Conservation (phyloP, 2,797 vertebrate genomes). For the Denticeps clupeoides region DNA sequence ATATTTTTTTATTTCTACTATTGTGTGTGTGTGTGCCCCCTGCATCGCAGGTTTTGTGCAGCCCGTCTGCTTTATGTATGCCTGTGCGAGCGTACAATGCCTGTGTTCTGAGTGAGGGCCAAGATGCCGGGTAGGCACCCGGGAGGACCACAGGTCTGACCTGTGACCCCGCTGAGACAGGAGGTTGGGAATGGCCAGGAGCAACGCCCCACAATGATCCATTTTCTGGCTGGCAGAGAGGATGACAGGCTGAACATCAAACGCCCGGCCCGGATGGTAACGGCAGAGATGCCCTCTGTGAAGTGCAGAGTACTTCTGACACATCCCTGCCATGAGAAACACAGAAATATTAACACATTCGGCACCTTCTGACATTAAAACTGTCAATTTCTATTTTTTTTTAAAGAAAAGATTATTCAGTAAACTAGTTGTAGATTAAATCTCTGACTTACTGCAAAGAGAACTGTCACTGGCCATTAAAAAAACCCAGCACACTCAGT, state of each 20-base stretch:
- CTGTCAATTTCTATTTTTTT: too few relatives aligned
- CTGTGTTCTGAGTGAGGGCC: background rate
- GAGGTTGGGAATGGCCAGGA: slow-evolving; percentile 3
- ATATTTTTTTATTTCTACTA: too few relatives aligned
- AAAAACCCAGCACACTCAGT: too few relatives aligned
- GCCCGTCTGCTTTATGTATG: too few relatives aligned
- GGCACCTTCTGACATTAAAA: too few relatives aligned
- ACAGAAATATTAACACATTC: too few relatives aligned
- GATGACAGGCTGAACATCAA: background rate
- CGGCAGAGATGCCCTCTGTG: background rate
- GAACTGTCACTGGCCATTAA: too few relatives aligned
- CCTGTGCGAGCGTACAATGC: background rate
- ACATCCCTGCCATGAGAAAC: slow-evolving; percentile 11
- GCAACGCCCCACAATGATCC: slow-evolving; percentile 1
- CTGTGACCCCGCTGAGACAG: background rate
- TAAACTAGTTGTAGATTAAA: too few relatives aligned
- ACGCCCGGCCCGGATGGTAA: background rate
- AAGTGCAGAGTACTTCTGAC: background rate
- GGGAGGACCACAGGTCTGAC: slow-evolving; percentile 4
- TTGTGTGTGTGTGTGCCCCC: too few relatives aligned
- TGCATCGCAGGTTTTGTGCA: too few relatives aligned
- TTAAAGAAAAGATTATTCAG: too few relatives aligned
- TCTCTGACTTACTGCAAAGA: too few relatives aligned
- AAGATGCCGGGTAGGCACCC: background rate
- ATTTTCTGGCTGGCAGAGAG: slow-evolving; percentile 4